Evolutionary conservation across 1,140 invertebrate species (phyloP).

Genomic region (Ephestia elutella): DNA sequence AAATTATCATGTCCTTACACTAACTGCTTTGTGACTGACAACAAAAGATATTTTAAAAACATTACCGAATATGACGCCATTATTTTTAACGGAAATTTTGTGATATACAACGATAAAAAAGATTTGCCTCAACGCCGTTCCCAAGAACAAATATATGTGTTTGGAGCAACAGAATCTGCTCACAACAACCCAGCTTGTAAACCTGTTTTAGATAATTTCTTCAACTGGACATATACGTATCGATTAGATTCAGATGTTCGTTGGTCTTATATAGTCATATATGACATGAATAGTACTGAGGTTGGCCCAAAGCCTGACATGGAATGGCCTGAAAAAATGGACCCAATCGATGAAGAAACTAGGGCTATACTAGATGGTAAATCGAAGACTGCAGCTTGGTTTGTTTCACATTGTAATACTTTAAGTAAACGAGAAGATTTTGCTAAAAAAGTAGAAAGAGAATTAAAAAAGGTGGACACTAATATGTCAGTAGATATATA

Average conservation of each 20-base stretch:
- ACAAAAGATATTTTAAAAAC: slow-evolving; percentile 25
- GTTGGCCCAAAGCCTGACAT: slow-evolving; percentile 45
- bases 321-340: slow-evolving; percentile 37
- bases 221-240: slow-evolving; percentile 82
- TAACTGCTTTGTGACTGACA: slow-evolving; percentile 42
- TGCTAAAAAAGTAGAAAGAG: slow-evolving; percentile 71
- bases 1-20: slow-evolving; percentile 33
- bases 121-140: slow-evolving; percentile 57
- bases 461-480: slow-evolving; percentile 58
- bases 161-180: slow-evolving; percentile 46
- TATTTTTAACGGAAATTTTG: neutral
- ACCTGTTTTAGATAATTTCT: slow-evolving; percentile 41
- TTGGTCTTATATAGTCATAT: slow-evolving; percentile 69
- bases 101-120: slow-evolving; percentile 30
- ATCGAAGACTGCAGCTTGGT: slow-evolving; percentile 70
- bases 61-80: slow-evolving; percentile 41
- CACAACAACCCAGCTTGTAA: no score
- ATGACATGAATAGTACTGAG: slow-evolving; percentile 35
- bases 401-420: slow-evolving; percentile 76
- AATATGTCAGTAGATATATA: slow-evolving; percentile 75
- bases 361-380: slow-evolving; percentile 38
- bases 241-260: slow-evolving; percentile 78
- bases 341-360: slow-evolving; percentile 26
- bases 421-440: slow-evolving; percentile 71
- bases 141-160: slow-evolving; percentile 1